Conservation (phyloP, 1,140 invertebrate species). For the Drosophila melanogaster region Release_6_plus_ISO1_MT NT_033779.5:10961501-10962000, state of each 20-base stretch:
- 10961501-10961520: no score
- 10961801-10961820: constrained; percentile 27
- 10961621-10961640: not conserved
- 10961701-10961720: constrained; percentile 25
- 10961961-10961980: constrained; percentile 31
- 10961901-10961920: constrained; percentile 29
- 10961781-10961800: constrained; percentile 21
- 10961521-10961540: no score
- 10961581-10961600: no score
- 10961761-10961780: not conserved
- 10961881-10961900: constrained; percentile 31
- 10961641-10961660: constrained; percentile 11
- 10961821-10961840: constrained; percentile 38
- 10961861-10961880: constrained; percentile 36
- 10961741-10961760: constrained; percentile 24
- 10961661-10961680: constrained; percentile 17
- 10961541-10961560: not conserved
- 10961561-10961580: not conserved
- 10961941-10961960: not conserved
- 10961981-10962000: constrained; percentile 31
- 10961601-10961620: not conserved
- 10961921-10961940: constrained; percentile 13
- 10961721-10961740: constrained; percentile 39
- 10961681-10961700: constrained; percentile 18
- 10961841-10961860: constrained; percentile 15